phyloP scores from a whole-genome alignment of 2,888 invertebrate genomes.

The Hydriomena furcata region DNA sequence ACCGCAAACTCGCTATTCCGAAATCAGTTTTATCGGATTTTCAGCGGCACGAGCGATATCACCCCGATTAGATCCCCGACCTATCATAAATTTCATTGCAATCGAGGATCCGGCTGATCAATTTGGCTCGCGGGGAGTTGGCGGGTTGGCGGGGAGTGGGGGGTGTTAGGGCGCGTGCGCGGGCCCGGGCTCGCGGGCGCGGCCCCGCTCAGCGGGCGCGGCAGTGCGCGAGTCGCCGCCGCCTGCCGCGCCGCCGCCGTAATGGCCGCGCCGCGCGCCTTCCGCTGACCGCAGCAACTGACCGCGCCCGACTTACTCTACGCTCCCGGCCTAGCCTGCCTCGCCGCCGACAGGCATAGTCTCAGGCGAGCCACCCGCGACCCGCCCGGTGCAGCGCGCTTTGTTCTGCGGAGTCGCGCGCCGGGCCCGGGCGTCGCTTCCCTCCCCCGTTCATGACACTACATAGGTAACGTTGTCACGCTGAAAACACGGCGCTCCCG shows the following conservation, averaged over 20 bases:
- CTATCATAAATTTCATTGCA: constrained; percentile 80
- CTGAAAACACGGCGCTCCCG: constrained; percentile 54
- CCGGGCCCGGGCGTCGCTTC: constrained; percentile 46
- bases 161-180: constrained; percentile 37
- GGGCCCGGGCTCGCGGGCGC: constrained; percentile 38
- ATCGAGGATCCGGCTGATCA: constrained; percentile 79
- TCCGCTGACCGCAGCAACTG: constrained; percentile 65
- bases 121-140: constrained; percentile 53
- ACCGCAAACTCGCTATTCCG: constrained; percentile 23
- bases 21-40: constrained; percentile 57
- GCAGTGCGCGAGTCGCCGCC: constrained; percentile 72
- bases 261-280: constrained; percentile 74
- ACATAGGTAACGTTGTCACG: constrained; percentile 64
- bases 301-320: constrained; percentile 43
- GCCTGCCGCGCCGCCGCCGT: constrained; percentile 72
- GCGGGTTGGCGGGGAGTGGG: constrained; percentile 38
- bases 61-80: constrained; percentile 76
- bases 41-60: constrained; percentile 54
- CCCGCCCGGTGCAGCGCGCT: constrained; percentile 49
- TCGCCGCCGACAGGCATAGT: constrained; percentile 59
- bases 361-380: constrained; percentile 40
- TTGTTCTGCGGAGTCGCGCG: constrained; percentile 50
- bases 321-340: constrained; percentile 27
- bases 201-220: constrained; percentile 53
- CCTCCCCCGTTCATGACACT: constrained; percentile 58